phyloP scores from a whole-genome alignment of 2,113 vertebrate genomes.

The Tachycineta bicolor region DNA sequence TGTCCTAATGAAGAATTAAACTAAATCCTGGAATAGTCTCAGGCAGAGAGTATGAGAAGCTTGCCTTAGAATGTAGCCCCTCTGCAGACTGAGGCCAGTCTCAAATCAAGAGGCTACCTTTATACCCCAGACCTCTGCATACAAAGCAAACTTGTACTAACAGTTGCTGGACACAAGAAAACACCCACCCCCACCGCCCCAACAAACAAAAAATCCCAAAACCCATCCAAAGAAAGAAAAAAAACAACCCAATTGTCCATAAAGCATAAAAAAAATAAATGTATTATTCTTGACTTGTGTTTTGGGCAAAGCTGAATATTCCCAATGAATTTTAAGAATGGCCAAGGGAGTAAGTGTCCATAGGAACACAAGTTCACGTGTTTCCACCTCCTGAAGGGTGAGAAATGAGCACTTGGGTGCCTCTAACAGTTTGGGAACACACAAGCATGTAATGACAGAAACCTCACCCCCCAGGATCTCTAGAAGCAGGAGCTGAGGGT shows the following conservation, averaged over 20 bases:
- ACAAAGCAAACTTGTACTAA: neutral
- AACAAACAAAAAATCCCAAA: neutral
- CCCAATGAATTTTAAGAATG: neutral
- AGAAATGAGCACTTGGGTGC: neutral
- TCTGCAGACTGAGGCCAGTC: neutral
- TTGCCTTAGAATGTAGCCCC: neutral
- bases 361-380: rapidly evolving
- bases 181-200: rapidly evolving
- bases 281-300: neutral
- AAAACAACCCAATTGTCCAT: rapidly evolving
- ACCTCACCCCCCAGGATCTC: rapidly evolving
- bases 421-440: neutral
- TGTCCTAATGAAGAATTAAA: neutral
- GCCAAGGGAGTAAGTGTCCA: neutral
- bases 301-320: neutral
- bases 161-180: neutral
- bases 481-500: neutral
- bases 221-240: neutral
- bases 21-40: neutral
- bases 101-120: neutral
- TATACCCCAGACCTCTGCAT: neutral
- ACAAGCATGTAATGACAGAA: rapidly evolving
- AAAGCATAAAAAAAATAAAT: neutral
- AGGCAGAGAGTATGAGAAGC: neutral
- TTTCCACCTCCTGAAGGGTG: neutral